Evolutionary conservation across 2,113 vertebrate genomes (phyloP).

Genomic region (Cervus canadensis): DNA sequence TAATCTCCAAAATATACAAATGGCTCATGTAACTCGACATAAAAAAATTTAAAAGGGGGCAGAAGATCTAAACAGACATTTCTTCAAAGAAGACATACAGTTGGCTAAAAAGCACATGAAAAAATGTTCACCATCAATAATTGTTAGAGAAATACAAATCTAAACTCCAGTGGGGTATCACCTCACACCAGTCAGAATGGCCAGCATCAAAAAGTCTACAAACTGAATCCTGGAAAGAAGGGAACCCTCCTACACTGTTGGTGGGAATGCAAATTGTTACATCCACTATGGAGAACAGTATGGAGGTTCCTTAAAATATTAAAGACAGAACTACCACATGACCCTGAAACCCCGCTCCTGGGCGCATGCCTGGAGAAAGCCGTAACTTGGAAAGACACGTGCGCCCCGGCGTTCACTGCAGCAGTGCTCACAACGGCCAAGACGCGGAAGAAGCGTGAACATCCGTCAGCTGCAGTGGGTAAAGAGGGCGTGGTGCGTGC

Average conservation of each 20-base stretch:
- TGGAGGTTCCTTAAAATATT: neutral
- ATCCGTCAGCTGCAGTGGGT: neutral
- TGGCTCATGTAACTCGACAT: neutral
- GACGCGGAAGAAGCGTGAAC: fast-evolving
- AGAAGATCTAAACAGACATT: neutral
- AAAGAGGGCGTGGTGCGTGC: fast-evolving
- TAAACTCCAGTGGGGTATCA: neutral
- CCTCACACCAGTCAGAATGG: neutral
- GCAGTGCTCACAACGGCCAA: neutral
- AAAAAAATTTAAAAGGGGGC: neutral
- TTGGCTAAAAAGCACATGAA: neutral
- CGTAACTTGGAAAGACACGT: fast-evolving
- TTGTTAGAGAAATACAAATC: neutral
- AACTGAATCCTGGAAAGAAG: neutral
- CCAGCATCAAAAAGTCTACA: neutral
- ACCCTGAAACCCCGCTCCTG: neutral
- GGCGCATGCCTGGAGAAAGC: neutral
- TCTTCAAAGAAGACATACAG: neutral
- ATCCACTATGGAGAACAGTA: neutral
- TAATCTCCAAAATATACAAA: neutral
- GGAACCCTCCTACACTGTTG: neutral
- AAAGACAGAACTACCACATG: neutral
- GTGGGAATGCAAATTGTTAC: neutral
- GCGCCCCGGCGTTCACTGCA: fast-evolving
- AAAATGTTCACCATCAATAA: neutral